Evolutionary conservation across 2,888 invertebrate genomes (phyloP), one percentile per base, ranked within the genome.

Genomic region (Amaurobius ferox): DNA sequence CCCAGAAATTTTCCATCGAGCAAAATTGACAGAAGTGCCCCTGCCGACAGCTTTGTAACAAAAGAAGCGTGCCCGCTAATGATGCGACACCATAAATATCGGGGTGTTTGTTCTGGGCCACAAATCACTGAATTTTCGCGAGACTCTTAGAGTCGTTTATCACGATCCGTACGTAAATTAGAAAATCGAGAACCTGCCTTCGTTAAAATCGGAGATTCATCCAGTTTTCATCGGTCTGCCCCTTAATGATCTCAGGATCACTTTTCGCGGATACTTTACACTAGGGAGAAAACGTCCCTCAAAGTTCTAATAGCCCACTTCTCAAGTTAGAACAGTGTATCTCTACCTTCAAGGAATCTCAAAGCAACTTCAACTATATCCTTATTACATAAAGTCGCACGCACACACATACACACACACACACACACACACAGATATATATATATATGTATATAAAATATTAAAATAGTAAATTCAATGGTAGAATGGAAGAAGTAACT

Each of bases 141-240:
- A 55, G 19, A 23, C 11, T 55, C 55, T 55, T 3, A 55, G 55
- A 1, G 55, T 23, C 55, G 55, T 55, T 55, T 55, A 55, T 55
- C 55, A 55, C 19, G 16, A 55, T 55, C 55, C 23, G 19, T 55
- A 28, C 30, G 76, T 76, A 83, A 83, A 83, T 83, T 83, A 76
- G 81, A 76, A 83, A 83, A 76, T 40, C 23, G 81, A 83, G 76
- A 76, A 19, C 55, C 32, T 19, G 13, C 9, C 66, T 55, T 55
- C 55, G 55, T 55, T 55, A 55, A 55, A 55, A 55, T 55, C 23
- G 13, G 55, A 55, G 55, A 55, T 55, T 16, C 55, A 6, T 5
- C 23, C n/a, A n/a, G 23, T 23, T 19, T 55, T 55, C 55, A 55
- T 23, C 55, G 55, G 23, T 1, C 1, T 16, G 1, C 55, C 55